Evolutionary conservation across 2,888 invertebrate genomes (phyloP), one percentile per base, ranked within the genome.

Genomic region (Netelia virgata): DNA sequence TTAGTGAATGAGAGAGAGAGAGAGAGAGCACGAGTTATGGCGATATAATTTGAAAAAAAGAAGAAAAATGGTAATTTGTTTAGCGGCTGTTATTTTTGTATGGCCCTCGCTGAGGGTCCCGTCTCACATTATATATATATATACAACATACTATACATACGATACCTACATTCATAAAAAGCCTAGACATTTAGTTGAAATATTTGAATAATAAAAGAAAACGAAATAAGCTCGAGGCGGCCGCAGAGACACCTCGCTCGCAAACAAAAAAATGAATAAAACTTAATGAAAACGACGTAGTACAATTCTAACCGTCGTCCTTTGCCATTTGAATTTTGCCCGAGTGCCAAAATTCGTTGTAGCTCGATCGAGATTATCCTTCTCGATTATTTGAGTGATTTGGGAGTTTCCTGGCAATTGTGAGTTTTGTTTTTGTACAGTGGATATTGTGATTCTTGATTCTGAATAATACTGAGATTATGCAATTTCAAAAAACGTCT

Each of bases 61-160:
- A 83, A 88, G 86, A 88, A 86, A 88, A 88, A 87, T 87, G 86
- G 87, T 90, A 91, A 90, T 90, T 92, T 90, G 90, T 92, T 91
- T 69, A 89, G 89, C 91, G 91, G 91, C 92, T 93, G 91, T 93
- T 93, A 93, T 93, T 93, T 93, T 93, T 93, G 89, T 93, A 92
- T 92, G 91, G 91, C 90, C 91, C 92, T 87, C 88, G 68, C 87
- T 83, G 85, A 87, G 77, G 88, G 91, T 90, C 90, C 89, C 88
- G 89, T 84, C 89, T 87, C 88, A 84, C 68, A 53, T 70, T 69
- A 79, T 75, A 77, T 59, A 81, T 59, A 81, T 75, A 73, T 57
- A 69, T 87, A 89, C 90, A 82, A 90, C 86, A 91, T 86, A 88
- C 87, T 57, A 90, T 87, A 88, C 84, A 88, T 86, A 87, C 86